Evolutionary conservation across 2,113 vertebrate genomes (phyloP).

Genomic region (Nicator chloris): DNA sequence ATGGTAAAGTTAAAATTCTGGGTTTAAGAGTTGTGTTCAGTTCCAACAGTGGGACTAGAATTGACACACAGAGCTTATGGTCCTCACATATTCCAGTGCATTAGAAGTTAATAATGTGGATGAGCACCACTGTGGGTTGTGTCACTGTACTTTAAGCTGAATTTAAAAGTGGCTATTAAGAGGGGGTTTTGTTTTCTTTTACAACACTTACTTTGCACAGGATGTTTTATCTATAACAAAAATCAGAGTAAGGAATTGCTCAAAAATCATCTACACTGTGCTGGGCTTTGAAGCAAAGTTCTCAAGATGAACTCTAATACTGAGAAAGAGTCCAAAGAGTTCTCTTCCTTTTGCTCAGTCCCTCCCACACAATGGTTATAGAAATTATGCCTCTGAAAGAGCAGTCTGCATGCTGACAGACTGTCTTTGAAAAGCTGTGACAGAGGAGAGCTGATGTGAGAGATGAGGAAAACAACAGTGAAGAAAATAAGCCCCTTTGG

Average conservation of each 20-base stretch:
- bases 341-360: not conserved
- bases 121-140: not conserved
- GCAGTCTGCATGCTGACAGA: not conserved
- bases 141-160: not conserved
- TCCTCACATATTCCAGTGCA: not conserved
- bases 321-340: not conserved
- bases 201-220: not conserved
- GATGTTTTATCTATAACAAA: not conserved
- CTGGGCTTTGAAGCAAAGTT: not conserved
- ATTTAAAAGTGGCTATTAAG: not conserved
- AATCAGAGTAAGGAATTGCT: not conserved
- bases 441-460: not conserved
- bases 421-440: not conserved
- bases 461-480: slow-evolving; percentile 3
- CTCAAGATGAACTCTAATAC: not conserved
- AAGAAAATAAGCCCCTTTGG: slow-evolving; percentile 14
- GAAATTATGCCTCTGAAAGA: not conserved
- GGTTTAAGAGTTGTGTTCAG: not conserved
- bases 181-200: not conserved
- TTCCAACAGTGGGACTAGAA: not conserved
- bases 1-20: not conserved
- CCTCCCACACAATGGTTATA: not conserved
- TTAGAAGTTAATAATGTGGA: not conserved
- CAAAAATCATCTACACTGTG: not conserved
- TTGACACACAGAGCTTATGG: not conserved